phyloP scores from a whole-genome alignment of 2,888 invertebrate genomes.

The Protodeltote pygarga region DNA sequence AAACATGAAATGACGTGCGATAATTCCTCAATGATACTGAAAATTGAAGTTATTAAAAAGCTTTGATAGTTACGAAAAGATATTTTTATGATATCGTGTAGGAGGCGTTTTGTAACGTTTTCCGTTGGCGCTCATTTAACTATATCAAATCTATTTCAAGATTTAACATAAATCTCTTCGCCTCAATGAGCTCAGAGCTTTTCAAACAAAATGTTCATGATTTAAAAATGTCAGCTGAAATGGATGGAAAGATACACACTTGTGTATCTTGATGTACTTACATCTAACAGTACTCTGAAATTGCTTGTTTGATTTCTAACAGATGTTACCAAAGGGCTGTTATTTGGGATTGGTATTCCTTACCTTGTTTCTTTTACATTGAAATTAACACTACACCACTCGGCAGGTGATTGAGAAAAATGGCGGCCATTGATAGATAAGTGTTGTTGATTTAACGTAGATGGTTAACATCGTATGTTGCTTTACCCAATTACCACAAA shows the following conservation, averaged over 20 bases:
- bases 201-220: slow-evolving; percentile 50
- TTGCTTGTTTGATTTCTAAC: slow-evolving; percentile 13
- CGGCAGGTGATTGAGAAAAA: too few species aligned
- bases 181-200: slow-evolving; percentile 47
- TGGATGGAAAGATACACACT: slow-evolving; percentile 22
- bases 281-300: slow-evolving; percentile 18
- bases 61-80: slow-evolving; percentile 54
- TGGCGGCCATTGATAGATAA: too few species aligned
- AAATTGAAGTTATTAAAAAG: too few species aligned
- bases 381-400: background rate
- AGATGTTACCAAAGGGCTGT: slow-evolving; percentile 1
- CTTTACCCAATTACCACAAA: too few species aligned
- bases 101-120: slow-evolving; percentile 60
- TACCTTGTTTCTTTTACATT: background rate
- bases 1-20: too few species aligned
- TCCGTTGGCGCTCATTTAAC: slow-evolving; percentile 62
- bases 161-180: slow-evolving; percentile 57
- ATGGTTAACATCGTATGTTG: too few species aligned
- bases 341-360: background rate
- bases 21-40: too few species aligned
- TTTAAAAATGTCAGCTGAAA: slow-evolving; percentile 31
- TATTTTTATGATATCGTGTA: slow-evolving; percentile 70
- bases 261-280: too few species aligned
- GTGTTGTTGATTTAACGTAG: too few species aligned
- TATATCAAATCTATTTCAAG: slow-evolving; percentile 72